These are phyloP conservation scores for Eupithecia dodoneata DNA, from an alignment of 2,888 invertebrate species.

Conservation along the genomic window DNA sequence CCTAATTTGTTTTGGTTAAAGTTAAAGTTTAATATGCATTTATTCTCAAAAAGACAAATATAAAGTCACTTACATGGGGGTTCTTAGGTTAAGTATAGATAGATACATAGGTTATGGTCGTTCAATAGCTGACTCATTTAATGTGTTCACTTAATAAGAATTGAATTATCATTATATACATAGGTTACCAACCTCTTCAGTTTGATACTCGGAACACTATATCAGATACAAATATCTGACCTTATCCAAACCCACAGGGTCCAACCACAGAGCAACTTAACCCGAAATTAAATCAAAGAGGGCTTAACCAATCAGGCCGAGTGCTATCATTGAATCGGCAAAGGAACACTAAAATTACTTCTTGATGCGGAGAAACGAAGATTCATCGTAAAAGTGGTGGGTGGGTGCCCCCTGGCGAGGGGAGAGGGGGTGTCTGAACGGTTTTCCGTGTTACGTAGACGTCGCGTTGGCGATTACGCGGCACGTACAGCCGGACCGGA, in stretches of 20 bases:
- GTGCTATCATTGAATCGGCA: constrained; percentile 84
- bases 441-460: constrained; percentile 82
- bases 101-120: too few relatives aligned
- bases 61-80: too few relatives aligned
- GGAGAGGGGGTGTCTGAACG: constrained; percentile 74
- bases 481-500: constrained; percentile 65
- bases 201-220: constrained; percentile 50
- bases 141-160: too few relatives aligned
- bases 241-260: constrained; percentile 72
- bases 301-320: constrained; percentile 83
- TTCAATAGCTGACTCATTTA: too few relatives aligned
- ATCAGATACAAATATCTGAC: constrained; percentile 63
- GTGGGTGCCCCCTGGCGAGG: constrained; percentile 48
- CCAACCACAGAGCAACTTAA: constrained; percentile 79
- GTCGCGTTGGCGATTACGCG: constrained; percentile 79
- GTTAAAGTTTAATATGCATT: too few relatives aligned
- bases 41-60: too few relatives aligned
- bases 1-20: not conserved
- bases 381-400: constrained; percentile 84
- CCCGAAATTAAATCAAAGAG: constrained; percentile 84
- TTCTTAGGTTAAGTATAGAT: too few relatives aligned
- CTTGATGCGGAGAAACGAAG: constrained; percentile 84
- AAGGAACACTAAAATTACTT: constrained; percentile 85
- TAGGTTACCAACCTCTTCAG: not conserved
- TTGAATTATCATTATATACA: not conserved